Percentiles rank a stretch among this genome's conserved stretches.
These are phyloP conservation scores for Corynorhinus townsendii DNA, from an alignment of 2,113 vertebrate genomes.

Conservation along the genomic window DNA sequence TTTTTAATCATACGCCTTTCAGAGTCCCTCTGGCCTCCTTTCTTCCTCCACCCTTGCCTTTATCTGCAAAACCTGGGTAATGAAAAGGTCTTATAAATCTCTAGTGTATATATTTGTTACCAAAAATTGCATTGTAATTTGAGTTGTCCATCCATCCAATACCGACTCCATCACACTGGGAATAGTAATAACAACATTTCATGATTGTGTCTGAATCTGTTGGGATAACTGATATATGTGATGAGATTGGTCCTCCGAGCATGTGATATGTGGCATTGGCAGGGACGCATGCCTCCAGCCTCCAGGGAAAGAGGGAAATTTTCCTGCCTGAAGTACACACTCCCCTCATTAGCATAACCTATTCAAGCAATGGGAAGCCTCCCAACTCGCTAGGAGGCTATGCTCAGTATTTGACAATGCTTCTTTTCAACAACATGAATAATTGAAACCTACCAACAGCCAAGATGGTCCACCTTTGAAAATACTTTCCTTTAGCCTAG, in stretches of 20 bases:
- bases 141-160: neutral
- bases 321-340: neutral
- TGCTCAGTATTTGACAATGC: neutral
- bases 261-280: neutral
- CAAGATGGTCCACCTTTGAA: neutral
- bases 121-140: conserved; percentile 17
- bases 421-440: neutral
- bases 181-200: neutral
- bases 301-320: conserved; percentile 10
- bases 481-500: neutral
- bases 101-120: conserved; percentile 26
- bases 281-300: neutral
- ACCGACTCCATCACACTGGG: neutral
- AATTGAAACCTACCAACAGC: neutral
- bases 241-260: neutral
- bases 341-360: neutral
- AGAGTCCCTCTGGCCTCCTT: neutral
- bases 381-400: neutral
- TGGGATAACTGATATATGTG: neutral
- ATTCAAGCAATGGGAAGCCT: neutral
- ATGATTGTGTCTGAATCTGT: neutral
- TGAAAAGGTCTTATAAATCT: conserved; percentile 46
- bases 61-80: conserved; percentile 52
- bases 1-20: conserved; percentile 34
- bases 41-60: neutral